Conservation (phyloP, 2,888 invertebrate species). For the Hydraecia micacea region DNA sequence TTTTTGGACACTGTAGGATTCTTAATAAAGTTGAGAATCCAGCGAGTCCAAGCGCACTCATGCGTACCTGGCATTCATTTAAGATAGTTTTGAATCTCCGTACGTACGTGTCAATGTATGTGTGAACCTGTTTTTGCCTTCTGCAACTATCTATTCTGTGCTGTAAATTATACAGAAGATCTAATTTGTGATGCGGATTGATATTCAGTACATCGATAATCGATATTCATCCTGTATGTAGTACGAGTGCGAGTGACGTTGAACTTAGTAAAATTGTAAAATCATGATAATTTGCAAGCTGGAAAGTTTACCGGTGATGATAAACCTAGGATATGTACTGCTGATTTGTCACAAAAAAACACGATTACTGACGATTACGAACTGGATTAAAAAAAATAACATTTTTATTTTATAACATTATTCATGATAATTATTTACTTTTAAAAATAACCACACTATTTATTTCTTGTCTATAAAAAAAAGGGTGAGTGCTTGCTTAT, state of each 20-base stretch:
- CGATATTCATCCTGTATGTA: neutral
- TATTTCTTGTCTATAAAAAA: neutral
- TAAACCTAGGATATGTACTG: fast-evolving
- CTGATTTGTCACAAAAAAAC: neutral
- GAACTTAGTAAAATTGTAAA: neutral
- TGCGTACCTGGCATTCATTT: neutral
- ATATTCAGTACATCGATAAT: neutral
- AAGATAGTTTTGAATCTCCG: neutral
- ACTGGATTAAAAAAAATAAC: neutral
- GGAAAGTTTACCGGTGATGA: neutral
- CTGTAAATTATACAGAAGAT: neutral
- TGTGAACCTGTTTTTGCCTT: neutral
- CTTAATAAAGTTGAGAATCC: neutral
- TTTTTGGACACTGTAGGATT: neutral
- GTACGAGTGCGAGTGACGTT: neutral
- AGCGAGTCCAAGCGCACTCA: neutral
- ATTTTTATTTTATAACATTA: neutral
- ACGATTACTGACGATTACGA: too few relatives aligned
- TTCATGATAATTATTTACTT: neutral
- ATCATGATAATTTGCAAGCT: neutral
- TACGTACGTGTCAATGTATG: neutral
- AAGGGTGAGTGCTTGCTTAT: neutral
- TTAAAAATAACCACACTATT: neutral
- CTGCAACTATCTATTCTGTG: neutral
- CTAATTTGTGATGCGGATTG: neutral